These are phyloP conservation scores for Sphaerodactylus townsendi DNA, from an alignment of 2,113 vertebrate species.

Conservation along the genomic window DNA sequence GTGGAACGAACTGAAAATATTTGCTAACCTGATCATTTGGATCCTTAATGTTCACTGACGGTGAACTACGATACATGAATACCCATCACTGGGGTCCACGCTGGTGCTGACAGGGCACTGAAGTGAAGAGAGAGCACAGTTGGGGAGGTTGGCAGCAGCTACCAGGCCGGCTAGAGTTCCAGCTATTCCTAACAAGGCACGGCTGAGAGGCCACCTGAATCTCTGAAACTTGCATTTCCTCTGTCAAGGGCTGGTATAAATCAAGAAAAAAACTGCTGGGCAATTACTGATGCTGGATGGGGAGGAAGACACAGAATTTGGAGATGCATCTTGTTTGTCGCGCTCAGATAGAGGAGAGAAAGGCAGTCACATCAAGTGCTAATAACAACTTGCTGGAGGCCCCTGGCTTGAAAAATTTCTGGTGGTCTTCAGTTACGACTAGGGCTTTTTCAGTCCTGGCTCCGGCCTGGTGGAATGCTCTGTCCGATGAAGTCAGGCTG, in stretches of 20 bases:
- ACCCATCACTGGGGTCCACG: background rate
- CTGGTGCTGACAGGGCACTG: accelerated
- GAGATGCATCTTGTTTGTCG: background rate
- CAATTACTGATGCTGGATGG: background rate
- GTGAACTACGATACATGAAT: background rate
- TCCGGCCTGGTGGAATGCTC: too few species aligned
- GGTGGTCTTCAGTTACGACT: too few species aligned
- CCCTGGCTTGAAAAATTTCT: too few species aligned
- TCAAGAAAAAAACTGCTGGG: background rate
- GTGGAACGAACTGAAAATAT: background rate
- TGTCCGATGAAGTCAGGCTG: too few species aligned
- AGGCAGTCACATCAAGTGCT: too few species aligned
- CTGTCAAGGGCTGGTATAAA: slow-evolving; percentile 15
- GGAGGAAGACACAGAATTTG: background rate
- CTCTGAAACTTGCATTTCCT: slow-evolving; percentile 15
- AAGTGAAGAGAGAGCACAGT: background rate
- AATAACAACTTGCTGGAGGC: too few species aligned
- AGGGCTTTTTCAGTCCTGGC: too few species aligned
- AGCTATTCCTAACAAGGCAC: slow-evolving; percentile 5
- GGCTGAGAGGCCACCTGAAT: background rate
- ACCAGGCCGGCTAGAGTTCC: background rate
- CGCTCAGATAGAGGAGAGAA: background rate
- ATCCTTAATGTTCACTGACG: background rate
- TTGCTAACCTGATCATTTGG: background rate
- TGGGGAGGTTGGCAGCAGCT: background rate